Evolutionary conservation across 1,140 invertebrate genomes (phyloP).

Genomic region (Temnothorax longispinosus): DNA sequence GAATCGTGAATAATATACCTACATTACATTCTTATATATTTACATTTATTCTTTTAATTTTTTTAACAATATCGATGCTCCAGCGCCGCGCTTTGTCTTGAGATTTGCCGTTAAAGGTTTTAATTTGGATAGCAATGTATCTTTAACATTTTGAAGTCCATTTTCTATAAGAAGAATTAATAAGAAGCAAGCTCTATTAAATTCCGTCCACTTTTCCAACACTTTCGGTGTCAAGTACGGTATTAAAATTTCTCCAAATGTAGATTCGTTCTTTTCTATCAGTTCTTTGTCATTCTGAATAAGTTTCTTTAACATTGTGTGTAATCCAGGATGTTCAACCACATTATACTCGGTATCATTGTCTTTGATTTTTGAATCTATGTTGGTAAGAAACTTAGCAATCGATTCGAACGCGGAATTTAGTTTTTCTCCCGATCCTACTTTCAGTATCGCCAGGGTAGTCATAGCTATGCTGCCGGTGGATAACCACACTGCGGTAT

Average conservation of each 20-base stretch:
- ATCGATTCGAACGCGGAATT: constrained; percentile 83
- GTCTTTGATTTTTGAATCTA: constrained; percentile 82
- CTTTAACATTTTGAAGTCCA: constrained; percentile 58
- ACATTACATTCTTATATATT: background rate
- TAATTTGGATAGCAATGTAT: constrained; percentile 60
- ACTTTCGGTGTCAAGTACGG: constrained; percentile 80
- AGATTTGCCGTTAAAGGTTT: constrained; percentile 74
- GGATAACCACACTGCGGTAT: constrained; percentile 90
- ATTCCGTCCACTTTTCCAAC: constrained; percentile 86
- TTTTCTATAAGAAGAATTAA: constrained; percentile 86
- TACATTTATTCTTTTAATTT: constrained; percentile 76
- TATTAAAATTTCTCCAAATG: constrained; percentile 85
- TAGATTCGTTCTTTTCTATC: constrained; percentile 74
- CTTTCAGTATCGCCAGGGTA: constrained; percentile 89
- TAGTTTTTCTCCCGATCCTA: constrained; percentile 83
- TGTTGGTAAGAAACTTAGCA: constrained; percentile 82
- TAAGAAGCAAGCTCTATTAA: constrained; percentile 89
- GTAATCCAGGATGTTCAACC: constrained; percentile 93
- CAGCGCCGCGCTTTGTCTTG: constrained; percentile 81
- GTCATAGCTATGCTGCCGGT: constrained; percentile 90
- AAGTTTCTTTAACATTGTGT: constrained; percentile 93
- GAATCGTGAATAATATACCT: background rate
- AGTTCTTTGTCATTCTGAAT: constrained; percentile 88
- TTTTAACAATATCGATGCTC: constrained; percentile 86
- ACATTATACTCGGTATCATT: constrained; percentile 86